Conservation (phyloP, 2,113 vertebrate species). For the Puffinus mauretanicus region DNA sequence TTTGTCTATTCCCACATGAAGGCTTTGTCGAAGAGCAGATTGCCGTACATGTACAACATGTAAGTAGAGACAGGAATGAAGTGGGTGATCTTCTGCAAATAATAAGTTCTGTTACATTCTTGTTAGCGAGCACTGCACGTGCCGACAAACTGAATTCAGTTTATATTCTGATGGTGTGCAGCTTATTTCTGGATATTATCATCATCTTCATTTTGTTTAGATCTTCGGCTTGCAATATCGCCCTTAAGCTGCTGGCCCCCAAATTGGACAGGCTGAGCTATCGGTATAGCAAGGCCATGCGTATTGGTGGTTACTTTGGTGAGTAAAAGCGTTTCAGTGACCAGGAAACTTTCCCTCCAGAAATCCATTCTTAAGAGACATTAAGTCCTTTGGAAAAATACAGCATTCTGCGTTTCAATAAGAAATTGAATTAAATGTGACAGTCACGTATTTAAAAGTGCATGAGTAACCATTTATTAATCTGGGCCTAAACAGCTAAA, state of each 20-base stretch:
- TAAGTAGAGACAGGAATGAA: slow-evolving; percentile 62
- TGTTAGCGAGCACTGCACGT: background rate
- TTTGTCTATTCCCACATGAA: slow-evolving; percentile 85
- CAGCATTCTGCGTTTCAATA: background rate
- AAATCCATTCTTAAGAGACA: background rate
- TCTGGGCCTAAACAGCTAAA: background rate
- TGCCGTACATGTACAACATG: slow-evolving; percentile 68
- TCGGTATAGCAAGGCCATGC: slow-evolving; percentile 78
- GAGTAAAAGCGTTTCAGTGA: slow-evolving; percentile 37
- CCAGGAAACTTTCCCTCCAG: background rate
- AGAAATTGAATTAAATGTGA: background rate
- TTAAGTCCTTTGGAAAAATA: background rate
- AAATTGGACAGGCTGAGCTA: slow-evolving; percentile 72
- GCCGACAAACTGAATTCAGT: background rate
- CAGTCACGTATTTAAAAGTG: background rate
- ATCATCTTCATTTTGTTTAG: slow-evolving; percentile 61
- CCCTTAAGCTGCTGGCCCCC: slow-evolving; percentile 77
- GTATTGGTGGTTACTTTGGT: slow-evolving; percentile 71
- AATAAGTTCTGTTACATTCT: background rate
- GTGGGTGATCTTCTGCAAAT: background rate
- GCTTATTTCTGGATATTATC: background rate
- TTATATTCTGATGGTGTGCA: background rate
- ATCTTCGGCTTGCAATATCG: slow-evolving; percentile 80
- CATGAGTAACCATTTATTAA: background rate
- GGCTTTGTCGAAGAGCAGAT: slow-evolving; percentile 74